These are phyloP conservation scores for honey bee (Apis mellifera) DNA, from an alignment of 1,140 invertebrate species.

Conservation along the genomic window Amel_HAv3.1 CM009933.2:4600001-4600500, in stretches of 20 bases:
- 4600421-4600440: neutral
- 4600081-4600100: slow-evolving; percentile 86
- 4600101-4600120: slow-evolving; percentile 88
- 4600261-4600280: slow-evolving; percentile 97
- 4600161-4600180: slow-evolving; percentile 86
- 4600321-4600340: slow-evolving; percentile 93
- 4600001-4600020: too few relatives aligned
- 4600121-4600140: slow-evolving; percentile 87
- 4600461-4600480: neutral
- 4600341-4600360: slow-evolving; percentile 80
- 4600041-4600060: slow-evolving; percentile 16
- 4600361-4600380: slow-evolving; percentile 92
- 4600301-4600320: slow-evolving; percentile 95
- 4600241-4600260: slow-evolving; percentile 92
- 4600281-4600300: slow-evolving; percentile 96
- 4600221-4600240: slow-evolving; percentile 96
- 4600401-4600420: slow-evolving; percentile 70
- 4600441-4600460: neutral
- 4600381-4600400: slow-evolving; percentile 95
- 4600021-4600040: neutral
- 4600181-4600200: slow-evolving; percentile 80
- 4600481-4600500: slow-evolving; percentile 89
- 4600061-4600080: slow-evolving; percentile 84
- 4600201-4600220: slow-evolving; percentile 94
- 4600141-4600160: slow-evolving; percentile 86